Conservation (phyloP, 2,888 invertebrate genomes). For the Fissipunctia ypsillon region DNA sequence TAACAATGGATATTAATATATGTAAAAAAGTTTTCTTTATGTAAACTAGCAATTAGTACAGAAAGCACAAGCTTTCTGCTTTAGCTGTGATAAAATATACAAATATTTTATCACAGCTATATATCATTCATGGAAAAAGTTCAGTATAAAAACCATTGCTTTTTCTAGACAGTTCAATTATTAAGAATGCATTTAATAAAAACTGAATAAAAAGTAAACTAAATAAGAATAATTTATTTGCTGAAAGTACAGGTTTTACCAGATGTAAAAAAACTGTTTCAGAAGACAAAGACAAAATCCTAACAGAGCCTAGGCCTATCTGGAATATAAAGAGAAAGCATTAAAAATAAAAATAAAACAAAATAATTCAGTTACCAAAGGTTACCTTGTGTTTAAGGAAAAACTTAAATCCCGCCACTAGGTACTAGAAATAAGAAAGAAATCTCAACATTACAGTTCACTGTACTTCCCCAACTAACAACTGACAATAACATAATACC, state of each 20-base stretch:
- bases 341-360: not conserved
- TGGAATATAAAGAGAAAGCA: not conserved
- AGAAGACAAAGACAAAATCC: not conserved
- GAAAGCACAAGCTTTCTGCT: too few relatives aligned
- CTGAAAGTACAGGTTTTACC: too few relatives aligned
- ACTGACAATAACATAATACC: constrained; percentile 35
- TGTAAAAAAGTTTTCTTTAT: not conserved
- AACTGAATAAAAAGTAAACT: not conserved
- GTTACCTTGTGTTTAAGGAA: not conserved
- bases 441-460: constrained; percentile 22
- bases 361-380: not conserved
- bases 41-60: constrained; percentile 2
- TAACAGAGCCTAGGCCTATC: not conserved
- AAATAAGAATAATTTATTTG: too few relatives aligned
- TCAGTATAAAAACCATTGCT: too few relatives aligned
- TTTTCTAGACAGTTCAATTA: not conserved
- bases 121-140: not conserved
- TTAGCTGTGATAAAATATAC: too few relatives aligned
- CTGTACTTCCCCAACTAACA: constrained; percentile 46
- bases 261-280: not conserved
- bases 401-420: not conserved
- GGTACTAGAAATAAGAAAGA: constrained; percentile 9
- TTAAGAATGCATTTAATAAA: not conserved
- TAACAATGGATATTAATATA: not conserved
- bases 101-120: not conserved